Conservation (phyloP, 2,113 vertebrate genomes). For the Nestor notabilis region DNA sequence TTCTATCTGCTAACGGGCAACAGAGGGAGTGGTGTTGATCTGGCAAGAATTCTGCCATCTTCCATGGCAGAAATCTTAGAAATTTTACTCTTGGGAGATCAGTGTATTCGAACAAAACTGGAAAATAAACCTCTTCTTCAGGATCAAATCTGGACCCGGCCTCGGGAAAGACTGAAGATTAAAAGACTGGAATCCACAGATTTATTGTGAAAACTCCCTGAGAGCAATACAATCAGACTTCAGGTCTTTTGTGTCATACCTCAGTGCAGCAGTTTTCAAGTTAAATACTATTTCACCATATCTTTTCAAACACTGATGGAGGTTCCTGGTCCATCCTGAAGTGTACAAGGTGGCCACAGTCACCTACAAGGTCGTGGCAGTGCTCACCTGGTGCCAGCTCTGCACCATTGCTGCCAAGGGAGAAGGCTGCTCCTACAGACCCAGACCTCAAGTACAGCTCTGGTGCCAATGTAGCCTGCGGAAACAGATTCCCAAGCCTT, state of each 20-base stretch:
- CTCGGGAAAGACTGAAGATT: neutral
- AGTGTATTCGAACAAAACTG: neutral
- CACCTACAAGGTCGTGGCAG: neutral
- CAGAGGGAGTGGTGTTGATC: neutral
- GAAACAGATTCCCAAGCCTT: conserved; percentile 12
- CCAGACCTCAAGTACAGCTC: neutral
- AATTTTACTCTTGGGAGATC: neutral
- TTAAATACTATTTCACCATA: neutral
- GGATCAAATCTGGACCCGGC: neutral
- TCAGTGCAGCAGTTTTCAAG: neutral
- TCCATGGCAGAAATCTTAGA: neutral
- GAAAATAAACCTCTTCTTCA: neutral
- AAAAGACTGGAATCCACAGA: neutral
- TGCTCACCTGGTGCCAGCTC: neutral
- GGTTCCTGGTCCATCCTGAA: neutral
- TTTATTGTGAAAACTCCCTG: neutral
- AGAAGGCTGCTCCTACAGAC: neutral
- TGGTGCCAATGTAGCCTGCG: neutral
- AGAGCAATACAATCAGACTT: neutral
- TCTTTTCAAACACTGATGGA: neutral
- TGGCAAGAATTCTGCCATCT: neutral
- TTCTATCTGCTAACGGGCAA: neutral
- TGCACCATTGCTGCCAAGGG: neutral
- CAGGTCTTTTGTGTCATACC: neutral
- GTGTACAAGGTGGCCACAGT: neutral